Conservation (phyloP, 2,113 vertebrate genomes). For the Corvus hawaiiensis region DNA sequence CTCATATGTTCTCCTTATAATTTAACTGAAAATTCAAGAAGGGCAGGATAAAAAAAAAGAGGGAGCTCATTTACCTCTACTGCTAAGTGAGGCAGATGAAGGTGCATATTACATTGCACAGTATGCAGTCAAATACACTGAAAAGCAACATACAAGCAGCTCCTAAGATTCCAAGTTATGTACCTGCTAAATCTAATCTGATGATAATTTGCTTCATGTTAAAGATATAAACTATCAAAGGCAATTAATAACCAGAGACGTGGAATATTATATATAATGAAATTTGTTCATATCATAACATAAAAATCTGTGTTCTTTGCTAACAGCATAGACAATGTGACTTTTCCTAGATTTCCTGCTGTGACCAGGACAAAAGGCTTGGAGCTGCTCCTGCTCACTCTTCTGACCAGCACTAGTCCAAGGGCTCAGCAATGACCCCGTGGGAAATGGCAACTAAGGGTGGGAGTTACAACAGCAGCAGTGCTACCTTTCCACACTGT, state of each 20-base stretch:
- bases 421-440: fast-evolving
- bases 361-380: neutral
- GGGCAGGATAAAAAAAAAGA: neutral
- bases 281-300: neutral
- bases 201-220: neutral
- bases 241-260: neutral
- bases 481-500: neutral
- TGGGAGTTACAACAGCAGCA: fast-evolving
- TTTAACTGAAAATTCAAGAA: neutral
- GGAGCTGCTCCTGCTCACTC: neutral
- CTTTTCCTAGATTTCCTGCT: neutral
- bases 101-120: neutral
- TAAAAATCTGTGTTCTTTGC: neutral
- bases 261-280: neutral
- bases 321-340: neutral
- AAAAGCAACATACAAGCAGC: neutral
- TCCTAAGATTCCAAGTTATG: neutral
- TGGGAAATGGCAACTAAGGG: neutral
- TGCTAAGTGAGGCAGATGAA: neutral
- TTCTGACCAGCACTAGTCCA: neutral
- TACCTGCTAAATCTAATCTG: neutral
- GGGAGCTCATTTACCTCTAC: neutral
- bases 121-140: neutral
- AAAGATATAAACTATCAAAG: neutral
- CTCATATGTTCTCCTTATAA: neutral